These are phyloP conservation scores for Sarcophaga variegata DNA, from an alignment of 2,888 invertebrate genomes.

Conservation along the genomic window DNA sequence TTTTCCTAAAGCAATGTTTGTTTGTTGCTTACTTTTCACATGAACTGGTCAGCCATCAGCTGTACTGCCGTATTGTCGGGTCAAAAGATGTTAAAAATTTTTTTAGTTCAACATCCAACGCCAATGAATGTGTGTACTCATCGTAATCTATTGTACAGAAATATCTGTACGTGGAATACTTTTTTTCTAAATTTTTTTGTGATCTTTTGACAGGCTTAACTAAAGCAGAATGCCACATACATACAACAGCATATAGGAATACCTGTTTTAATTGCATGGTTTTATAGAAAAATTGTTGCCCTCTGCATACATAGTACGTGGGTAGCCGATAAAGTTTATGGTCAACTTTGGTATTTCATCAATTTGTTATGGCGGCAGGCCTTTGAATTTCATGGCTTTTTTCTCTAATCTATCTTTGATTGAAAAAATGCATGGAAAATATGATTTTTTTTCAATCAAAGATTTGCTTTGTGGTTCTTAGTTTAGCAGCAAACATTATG, in stretches of 20 bases:
- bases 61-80: constrained; percentile 25
- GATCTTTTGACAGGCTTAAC: constrained; percentile 62
- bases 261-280: constrained; percentile 43
- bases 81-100: constrained; percentile 40
- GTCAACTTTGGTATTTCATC: neutral
- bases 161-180: neutral
- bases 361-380: neutral
- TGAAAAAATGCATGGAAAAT: too few species aligned
- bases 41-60: constrained; percentile 34
- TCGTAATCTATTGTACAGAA: neutral
- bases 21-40: too few species aligned
- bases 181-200: constrained; percentile 9
- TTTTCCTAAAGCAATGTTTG: too few species aligned
- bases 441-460: too few species aligned
- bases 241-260: constrained; percentile 14
- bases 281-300: constrained; percentile 21
- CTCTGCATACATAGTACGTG: neutral
- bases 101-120: constrained; percentile 10
- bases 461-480: too few species aligned
- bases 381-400: too few species aligned
- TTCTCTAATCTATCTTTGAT: too few species aligned
- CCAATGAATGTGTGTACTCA: neutral
- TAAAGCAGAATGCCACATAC: constrained; percentile 34
- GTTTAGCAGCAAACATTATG: too few species aligned
- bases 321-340: constrained; percentile 17